A percentile compares a stretch with the other conserved stretches of the same genome.
Conservation (phyloP, 2,113 vertebrate species). For the Steatornis caripensis region DNA sequence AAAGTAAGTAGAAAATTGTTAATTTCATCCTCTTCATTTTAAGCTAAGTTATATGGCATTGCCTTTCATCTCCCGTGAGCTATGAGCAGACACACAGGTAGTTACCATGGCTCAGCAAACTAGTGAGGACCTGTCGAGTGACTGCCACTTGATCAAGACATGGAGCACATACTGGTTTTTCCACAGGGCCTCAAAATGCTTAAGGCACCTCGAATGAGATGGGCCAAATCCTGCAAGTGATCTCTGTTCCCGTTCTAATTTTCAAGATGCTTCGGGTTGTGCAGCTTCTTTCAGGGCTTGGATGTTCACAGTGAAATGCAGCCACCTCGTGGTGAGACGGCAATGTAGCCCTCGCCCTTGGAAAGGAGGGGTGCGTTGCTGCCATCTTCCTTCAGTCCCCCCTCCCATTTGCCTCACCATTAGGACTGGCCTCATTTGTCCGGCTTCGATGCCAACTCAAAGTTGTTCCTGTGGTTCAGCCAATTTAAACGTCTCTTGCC, state of each 20-base stretch:
- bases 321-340: conserved; percentile 50
- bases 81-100: background rate
- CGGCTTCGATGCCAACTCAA: background rate
- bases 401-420: background rate
- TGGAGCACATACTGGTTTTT: background rate
- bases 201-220: background rate
- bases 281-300: background rate
- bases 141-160: background rate
- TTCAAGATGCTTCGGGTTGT: background rate
- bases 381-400: background rate
- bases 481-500: conserved; percentile 3
- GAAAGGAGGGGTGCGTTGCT: background rate
- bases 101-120: background rate
- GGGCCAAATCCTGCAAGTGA: background rate
- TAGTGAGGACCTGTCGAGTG: background rate
- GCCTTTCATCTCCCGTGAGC: background rate
- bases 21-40: background rate
- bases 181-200: background rate
- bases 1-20: background rate
- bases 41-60: background rate
- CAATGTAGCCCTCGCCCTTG: background rate
- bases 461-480: background rate
- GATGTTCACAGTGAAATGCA: conserved; percentile 50
- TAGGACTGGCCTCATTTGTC: background rate
- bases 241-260: background rate